These are phyloP conservation scores for Cryptocephalus primarius DNA, from an alignment of 2,888 invertebrate species.

Conservation along the genomic window DNA sequence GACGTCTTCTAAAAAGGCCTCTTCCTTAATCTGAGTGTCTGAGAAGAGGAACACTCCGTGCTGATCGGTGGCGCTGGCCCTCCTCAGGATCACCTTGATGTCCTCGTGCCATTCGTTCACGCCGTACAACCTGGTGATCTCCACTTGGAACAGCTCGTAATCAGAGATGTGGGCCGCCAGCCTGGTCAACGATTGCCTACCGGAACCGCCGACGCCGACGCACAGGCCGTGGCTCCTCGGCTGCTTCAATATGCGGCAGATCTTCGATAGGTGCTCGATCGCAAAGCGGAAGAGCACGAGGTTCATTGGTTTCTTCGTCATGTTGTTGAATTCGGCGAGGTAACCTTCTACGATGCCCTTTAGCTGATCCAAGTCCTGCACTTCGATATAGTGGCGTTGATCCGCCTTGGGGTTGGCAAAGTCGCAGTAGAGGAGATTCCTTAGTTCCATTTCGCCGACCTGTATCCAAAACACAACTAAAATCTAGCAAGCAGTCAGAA, in stretches of 20 bases:
- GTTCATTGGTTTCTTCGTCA: slow-evolving; percentile 96
- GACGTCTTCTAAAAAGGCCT: slow-evolving; percentile 85
- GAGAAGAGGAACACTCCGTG: slow-evolving; percentile 85
- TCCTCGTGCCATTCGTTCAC: slow-evolving; percentile 85
- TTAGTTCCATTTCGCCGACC: slow-evolving; percentile 71
- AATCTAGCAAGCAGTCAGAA: too few species aligned
- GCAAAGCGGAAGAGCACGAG: slow-evolving; percentile 90
- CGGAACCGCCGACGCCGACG: slow-evolving; percentile 89
- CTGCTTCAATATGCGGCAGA: slow-evolving; percentile 83
- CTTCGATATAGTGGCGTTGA: slow-evolving; percentile 79
- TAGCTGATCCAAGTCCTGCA: slow-evolving; percentile 69
- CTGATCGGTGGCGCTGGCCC: slow-evolving; percentile 72
- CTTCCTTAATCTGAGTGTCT: slow-evolving; percentile 89
- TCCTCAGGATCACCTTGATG: slow-evolving; percentile 65
- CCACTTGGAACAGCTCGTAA: slow-evolving; percentile 85
- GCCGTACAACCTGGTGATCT: slow-evolving; percentile 80
- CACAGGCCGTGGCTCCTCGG: slow-evolving; percentile 71
- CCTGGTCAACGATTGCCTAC: slow-evolving; percentile 81
- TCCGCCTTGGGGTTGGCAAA: slow-evolving; percentile 92
- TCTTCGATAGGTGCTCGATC: slow-evolving; percentile 84
- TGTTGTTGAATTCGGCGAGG: slow-evolving; percentile 83
- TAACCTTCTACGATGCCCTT: slow-evolving; percentile 77
- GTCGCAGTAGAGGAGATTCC: slow-evolving; percentile 86
- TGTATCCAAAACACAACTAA: slow-evolving; percentile 26
- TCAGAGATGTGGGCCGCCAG: slow-evolving; percentile 90